Evolutionary conservation across 1,140 invertebrate genomes (phyloP), one percentile per base, ranked within the genome.

Genomic region (Latrodectus geometricus): DNA sequence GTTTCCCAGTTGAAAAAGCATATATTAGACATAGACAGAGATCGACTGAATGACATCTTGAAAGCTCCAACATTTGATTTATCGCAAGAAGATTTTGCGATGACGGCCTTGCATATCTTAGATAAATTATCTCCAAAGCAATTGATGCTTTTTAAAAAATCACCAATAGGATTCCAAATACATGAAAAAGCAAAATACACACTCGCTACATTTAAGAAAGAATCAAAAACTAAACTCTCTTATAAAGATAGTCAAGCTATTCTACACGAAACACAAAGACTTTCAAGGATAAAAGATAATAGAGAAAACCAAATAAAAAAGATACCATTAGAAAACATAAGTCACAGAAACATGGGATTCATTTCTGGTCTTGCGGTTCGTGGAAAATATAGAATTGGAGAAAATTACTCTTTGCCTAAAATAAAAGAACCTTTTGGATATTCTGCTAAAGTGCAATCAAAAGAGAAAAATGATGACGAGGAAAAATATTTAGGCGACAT

Each of bases 311-410:
- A 35, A 69, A 69, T 9, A 5, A 9, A 56, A 85, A n/a, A n/a
- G n/a, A 23, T 49, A 68, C 65, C 20, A 79, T n/a, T 48, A 20
- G 23, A 86, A 35, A 66, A 76, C 9, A 76, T 84, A 54, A 11
- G 50, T 21, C 77, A 86, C 61, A 70, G 83, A 78, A 86, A 86
- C 54, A 86, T 86, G 83, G 83, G 83, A 20, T 86, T 86, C 48
- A 86, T 86, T 56, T 86, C 83, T 17, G 49, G 83, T 49, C 54
- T 78, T 48, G 17, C 75, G 15, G 17, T 72, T 14, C 69, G 73
- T 49, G 75, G 50, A 61, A 78, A 77, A 21, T 86, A 77, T 49
- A 69, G 65, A 72, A 70, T 77, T 78, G 72, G 66, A n/a, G 20
- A 56, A 21, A 68, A 76, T 84, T 68, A 66, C 50, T 65, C 21